phyloP scores from a whole-genome alignment of 2,797 vertebrate genomes.

The Hapalemur alaotrensis region DNA sequence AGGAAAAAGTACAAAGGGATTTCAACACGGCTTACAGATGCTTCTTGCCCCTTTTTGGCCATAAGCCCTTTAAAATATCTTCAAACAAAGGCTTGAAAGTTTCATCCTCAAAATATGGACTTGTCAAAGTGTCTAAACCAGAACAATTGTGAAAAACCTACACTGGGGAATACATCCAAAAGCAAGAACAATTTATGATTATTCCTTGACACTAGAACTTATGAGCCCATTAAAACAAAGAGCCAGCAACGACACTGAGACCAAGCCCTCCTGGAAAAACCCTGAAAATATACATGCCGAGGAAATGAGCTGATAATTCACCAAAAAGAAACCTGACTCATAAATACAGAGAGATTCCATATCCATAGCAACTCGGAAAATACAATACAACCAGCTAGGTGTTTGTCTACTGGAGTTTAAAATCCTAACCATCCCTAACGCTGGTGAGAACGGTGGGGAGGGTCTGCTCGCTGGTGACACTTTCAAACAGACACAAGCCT shows the following conservation, averaged over 20 bases:
- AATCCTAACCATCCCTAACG: neutral
- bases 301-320: neutral
- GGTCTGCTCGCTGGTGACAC: neutral
- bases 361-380: neutral
- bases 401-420: neutral
- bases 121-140: neutral
- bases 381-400: neutral
- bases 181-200: neutral
- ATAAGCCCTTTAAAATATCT: neutral
- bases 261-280: neutral
- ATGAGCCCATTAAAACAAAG: neutral
- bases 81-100: neutral
- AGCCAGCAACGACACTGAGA: neutral
- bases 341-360: neutral
- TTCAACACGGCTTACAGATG: neutral
- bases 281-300: neutral
- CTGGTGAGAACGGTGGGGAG: neutral
- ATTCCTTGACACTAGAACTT: neutral
- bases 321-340: conserved; percentile 3
- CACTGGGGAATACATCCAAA: neutral
- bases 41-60: neutral
- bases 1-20: neutral
- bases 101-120: neutral
- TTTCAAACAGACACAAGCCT: neutral
- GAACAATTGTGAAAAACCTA: neutral